Evolutionary conservation across 1,140 invertebrate species (phyloP).

Genomic region (Tachypleus tridentatus): DNA sequence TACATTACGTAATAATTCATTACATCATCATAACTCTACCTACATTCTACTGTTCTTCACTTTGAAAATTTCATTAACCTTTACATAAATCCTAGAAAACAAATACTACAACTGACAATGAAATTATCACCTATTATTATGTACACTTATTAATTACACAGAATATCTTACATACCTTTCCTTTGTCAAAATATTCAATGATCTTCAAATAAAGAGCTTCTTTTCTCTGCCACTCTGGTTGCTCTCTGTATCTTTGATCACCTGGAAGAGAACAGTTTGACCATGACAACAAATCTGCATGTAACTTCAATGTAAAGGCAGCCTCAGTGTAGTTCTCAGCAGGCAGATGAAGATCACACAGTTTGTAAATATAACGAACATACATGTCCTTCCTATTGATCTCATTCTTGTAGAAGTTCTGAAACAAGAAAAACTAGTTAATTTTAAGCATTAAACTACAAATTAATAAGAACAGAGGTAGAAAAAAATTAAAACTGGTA

Average conservation of each 20-base stretch:
- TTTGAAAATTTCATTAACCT: no score
- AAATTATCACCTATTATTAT: no score
- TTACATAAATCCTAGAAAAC: no score
- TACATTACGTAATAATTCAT: no score
- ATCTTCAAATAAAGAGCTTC: slow-evolving; percentile 84
- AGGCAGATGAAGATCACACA: slow-evolving; percentile 83
- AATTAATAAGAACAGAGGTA: no score
- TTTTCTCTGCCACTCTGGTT: slow-evolving; percentile 83
- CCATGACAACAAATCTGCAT: slow-evolving; percentile 84
- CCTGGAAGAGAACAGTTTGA: slow-evolving; percentile 51
- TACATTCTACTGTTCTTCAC: no score
- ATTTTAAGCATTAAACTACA: no score
- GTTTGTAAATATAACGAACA: slow-evolving; percentile 88
- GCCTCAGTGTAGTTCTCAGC: slow-evolving; percentile 94
- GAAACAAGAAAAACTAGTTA: slow-evolving; percentile 27
- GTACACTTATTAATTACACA: no score
- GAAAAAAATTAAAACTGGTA: no score
- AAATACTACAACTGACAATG: no score
- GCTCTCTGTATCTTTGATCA: slow-evolving; percentile 35
- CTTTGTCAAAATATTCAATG: slow-evolving; percentile 85
- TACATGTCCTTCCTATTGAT: slow-evolving; percentile 95
- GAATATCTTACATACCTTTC: slow-evolving; percentile 63
- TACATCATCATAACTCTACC: no score
- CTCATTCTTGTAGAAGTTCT: slow-evolving; percentile 93
- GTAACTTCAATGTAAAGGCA: slow-evolving; percentile 84